phyloP scores from a whole-genome alignment of 2,113 vertebrate species.

The Oostethus manadensis region DNA sequence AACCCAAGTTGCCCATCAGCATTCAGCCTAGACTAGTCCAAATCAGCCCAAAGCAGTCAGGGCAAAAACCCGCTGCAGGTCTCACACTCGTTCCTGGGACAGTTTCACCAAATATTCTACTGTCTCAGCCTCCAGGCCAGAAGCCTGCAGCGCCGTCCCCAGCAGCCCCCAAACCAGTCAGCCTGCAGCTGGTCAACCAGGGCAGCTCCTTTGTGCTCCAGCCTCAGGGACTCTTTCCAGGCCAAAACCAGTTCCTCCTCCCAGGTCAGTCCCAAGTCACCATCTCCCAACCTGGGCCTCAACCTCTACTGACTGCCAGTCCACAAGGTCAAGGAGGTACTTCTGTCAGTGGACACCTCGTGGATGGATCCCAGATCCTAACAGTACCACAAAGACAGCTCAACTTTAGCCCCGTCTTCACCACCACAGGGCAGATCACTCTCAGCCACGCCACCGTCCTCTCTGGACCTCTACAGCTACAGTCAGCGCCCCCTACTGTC shows the following conservation, averaged over 20 bases:
- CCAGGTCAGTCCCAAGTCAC: constrained; percentile 69
- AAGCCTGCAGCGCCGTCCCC: constrained; percentile 42
- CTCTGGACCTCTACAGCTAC: constrained; percentile 71
- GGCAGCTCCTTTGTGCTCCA: constrained; percentile 75
- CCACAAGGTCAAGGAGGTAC: constrained; percentile 41
- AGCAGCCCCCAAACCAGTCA: constrained; percentile 65
- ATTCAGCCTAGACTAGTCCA: constrained; percentile 76
- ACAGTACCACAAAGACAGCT: constrained; percentile 70
- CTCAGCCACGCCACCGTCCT: constrained; percentile 71
- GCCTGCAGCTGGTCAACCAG: constrained; percentile 74
- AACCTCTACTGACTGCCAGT: constrained; percentile 53
- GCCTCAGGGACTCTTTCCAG: constrained; percentile 74
- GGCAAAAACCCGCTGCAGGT: constrained; percentile 63
- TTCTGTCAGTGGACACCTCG: constrained; percentile 59
- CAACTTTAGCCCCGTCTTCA: constrained; percentile 75
- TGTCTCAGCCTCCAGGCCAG: constrained; percentile 58
- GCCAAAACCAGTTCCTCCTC: constrained; percentile 73
- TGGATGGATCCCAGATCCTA: constrained; percentile 71
- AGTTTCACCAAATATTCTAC: constrained; percentile 64
- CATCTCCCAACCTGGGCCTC: constrained; percentile 56
- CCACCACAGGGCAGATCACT: constrained; percentile 70
- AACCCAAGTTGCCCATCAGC: constrained; percentile 75
- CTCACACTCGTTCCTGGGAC: constrained; percentile 68
- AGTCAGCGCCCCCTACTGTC: constrained; percentile 67
- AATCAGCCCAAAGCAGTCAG: constrained; percentile 73